phyloP scores from a whole-genome alignment of 2,888 invertebrate genomes.

The Parnassius glacialis region DNA sequence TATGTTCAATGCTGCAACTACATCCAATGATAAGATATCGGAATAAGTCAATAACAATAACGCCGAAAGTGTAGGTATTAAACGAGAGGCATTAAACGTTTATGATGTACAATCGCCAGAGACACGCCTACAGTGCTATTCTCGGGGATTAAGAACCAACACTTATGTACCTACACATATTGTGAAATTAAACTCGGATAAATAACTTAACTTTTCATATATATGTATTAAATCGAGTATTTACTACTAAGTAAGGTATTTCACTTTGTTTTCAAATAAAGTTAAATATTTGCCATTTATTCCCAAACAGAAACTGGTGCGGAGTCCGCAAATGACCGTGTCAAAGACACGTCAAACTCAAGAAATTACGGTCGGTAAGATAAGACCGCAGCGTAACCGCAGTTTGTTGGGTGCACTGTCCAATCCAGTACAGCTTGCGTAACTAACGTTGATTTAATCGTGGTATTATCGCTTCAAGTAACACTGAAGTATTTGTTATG shows the following conservation, averaged over 20 bases:
- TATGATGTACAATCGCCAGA: too few relatives aligned
- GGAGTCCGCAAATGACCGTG: conserved; percentile 22
- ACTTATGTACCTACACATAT: too few relatives aligned
- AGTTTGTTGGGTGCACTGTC: conserved; percentile 7
- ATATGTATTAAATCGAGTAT: too few relatives aligned
- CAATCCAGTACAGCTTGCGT: conserved; percentile 11
- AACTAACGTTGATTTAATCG: conserved; percentile 17
- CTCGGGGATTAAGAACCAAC: too few relatives aligned
- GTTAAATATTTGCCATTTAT: conserved; percentile 11
- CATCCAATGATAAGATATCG: too few relatives aligned
- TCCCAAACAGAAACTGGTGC: conserved; percentile 10
- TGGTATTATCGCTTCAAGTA: conserved; percentile 18
- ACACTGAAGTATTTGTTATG: conserved; percentile 4
- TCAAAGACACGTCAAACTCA: conserved; percentile 41
- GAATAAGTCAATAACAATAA: too few relatives aligned
- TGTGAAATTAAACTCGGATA: too few relatives aligned
- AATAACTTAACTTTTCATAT: too few relatives aligned
- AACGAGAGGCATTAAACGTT: too few relatives aligned
- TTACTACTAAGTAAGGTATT: too few relatives aligned
- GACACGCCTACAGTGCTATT: too few relatives aligned
- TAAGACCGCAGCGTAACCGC: conserved; percentile 36
- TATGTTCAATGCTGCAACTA: too few relatives aligned
- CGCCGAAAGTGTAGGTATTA: neutral
- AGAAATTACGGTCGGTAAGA: conserved; percentile 46
- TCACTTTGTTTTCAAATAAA: neutral